Base-by-base conservation (phyloP, 92 coral and sea anemone species). In the Epizoanthus stellaris region DNA sequence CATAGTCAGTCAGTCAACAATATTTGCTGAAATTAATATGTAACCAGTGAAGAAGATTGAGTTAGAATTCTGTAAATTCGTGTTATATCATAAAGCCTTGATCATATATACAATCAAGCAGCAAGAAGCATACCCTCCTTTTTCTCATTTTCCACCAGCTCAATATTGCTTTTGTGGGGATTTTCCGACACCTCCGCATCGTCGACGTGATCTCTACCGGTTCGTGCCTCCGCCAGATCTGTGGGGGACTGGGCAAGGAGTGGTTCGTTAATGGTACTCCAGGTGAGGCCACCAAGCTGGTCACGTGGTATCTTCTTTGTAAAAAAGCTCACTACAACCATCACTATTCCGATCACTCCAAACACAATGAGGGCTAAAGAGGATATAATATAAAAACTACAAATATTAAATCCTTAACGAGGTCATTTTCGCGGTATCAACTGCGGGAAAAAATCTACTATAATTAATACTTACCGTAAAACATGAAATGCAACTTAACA, bases 281-380 rank as follows among this genome's bases (percentile, higher is more conserved):
- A 97, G 12, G 99, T 97, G 70, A 97, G 87, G 19, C 99, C 99
- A 72, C 98, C 99, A 6, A 97, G 97, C 85, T 94, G 94, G 45
- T 93, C 97, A 67, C 93, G 95, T 9, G 99, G 98, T 63, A 97
- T 85, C 70, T 90, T 79, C 57, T 80, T 81, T 1, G 99, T 97
- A 61, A 97, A 85, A 12, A 92, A 40, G 77, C 99, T 97, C 42
- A 97, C 94, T 10, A 93, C 92, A 4, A 94, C 91, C 89, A 90
- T 93, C 4, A 95, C 82, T 13, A 94, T 40, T n/a, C 92, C 90
- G 63, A 92, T 89, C 21, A 87, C 95, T 3, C 90, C 95, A 85
- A 95, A 97, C 20, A 97, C 91, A 72, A 93, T 86, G 34, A 91
- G 91, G 3, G 94, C 96, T 57, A 25, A 36, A 88, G 47, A 40